phyloP scores from a whole-genome alignment of 2,113 vertebrate species.

The Hippolais icterina region DNA sequence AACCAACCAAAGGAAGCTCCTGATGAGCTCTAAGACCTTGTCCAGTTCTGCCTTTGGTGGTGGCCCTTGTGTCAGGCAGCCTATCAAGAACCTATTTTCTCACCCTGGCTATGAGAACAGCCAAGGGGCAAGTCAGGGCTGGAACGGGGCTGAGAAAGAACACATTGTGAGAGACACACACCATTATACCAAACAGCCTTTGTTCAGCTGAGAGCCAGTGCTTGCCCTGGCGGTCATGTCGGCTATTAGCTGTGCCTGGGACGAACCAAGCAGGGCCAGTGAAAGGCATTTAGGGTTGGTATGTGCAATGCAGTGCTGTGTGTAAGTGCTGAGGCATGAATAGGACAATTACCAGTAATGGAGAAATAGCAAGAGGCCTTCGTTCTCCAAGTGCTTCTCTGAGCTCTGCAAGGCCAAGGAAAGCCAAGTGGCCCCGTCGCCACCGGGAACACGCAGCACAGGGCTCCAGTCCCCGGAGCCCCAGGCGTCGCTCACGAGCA shows the following conservation, averaged over 20 bases:
- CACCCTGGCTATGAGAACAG: accelerated
- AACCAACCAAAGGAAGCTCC: accelerated
- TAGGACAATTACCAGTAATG: accelerated
- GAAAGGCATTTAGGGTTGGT: background rate
- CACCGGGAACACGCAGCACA: accelerated
- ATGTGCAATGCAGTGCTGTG: accelerated
- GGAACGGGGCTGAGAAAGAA: background rate
- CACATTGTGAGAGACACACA: background rate
- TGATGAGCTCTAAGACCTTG: background rate
- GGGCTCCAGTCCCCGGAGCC: background rate
- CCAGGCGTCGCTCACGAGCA: background rate
- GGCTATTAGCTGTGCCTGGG: background rate
- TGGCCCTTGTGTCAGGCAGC: background rate
- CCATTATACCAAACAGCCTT: accelerated
- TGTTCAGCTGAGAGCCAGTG: background rate
- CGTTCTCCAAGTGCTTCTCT: accelerated
- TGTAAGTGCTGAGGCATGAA: background rate
- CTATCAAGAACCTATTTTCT: background rate
- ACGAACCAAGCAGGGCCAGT: background rate
- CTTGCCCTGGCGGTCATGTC: background rate
- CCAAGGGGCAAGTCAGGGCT: background rate
- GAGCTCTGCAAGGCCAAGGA: background rate
- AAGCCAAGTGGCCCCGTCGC: accelerated
- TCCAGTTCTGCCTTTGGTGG: accelerated
- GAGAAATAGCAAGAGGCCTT: background rate